These are phyloP conservation scores for Vandiemenella viatica DNA, from an alignment of 2,888 invertebrate genomes.

Conservation along the genomic window DNA sequence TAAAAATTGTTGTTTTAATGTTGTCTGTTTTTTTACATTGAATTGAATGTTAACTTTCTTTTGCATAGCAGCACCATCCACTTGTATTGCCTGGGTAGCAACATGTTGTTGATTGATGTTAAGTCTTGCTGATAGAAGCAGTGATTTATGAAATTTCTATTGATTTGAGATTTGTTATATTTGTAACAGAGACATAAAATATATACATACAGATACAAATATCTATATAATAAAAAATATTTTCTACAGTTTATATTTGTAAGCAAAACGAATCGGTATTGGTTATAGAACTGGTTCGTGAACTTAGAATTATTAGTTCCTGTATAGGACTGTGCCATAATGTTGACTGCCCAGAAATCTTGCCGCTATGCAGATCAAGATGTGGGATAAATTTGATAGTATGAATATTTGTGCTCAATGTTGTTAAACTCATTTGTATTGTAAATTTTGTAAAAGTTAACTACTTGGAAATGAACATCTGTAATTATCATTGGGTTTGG, in stretches of 20 bases:
- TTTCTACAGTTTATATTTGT: not conserved
- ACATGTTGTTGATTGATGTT: no score
- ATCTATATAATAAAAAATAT: not conserved
- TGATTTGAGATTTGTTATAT: not conserved
- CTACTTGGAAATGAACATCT: not conserved
- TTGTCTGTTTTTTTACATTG: no score
- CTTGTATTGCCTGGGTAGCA: no score
- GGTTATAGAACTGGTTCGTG: no score
- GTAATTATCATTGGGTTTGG: slow-evolving; percentile 9
- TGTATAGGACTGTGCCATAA: not conserved
- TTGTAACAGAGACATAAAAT: no score
- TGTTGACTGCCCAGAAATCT: slow-evolving; percentile 1
- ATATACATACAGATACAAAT: no score
- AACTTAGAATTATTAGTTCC: not conserved
- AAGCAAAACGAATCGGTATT: no score
- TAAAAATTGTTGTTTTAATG: no score
- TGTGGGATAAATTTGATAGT: not conserved
- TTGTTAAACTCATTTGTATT: not conserved
- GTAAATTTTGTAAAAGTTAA: not conserved
- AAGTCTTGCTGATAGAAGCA: no score
- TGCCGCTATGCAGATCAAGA: slow-evolving; percentile 5
- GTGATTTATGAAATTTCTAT: no score
- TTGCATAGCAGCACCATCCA: not conserved
- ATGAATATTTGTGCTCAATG: slow-evolving; percentile 3
- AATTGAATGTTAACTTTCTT: not conserved